phyloP scores from a whole-genome alignment of 2,888 invertebrate species.

The Notodonta ziczac region DNA sequence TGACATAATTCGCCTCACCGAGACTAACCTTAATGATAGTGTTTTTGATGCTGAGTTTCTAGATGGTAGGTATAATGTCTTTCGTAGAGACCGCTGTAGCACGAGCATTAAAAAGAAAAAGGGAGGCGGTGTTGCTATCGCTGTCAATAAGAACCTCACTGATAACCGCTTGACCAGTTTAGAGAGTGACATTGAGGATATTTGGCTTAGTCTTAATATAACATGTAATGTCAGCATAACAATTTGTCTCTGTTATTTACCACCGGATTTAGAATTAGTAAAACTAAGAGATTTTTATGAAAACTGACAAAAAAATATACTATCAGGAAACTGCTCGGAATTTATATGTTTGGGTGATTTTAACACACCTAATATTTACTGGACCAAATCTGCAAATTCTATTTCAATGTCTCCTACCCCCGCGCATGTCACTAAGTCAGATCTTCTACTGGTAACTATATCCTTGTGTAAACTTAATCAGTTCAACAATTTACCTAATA shows the following conservation, averaged over 20 bases:
- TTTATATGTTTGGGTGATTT: constrained; percentile 10
- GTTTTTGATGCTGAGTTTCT: constrained; percentile 10
- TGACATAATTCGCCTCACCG: too few species aligned
- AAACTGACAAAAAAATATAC: not conserved
- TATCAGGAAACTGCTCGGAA: constrained; percentile 6
- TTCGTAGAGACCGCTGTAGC: constrained; percentile 6
- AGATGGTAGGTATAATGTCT: constrained; percentile 9
- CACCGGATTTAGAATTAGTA: constrained; percentile 9
- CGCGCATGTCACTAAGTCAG: too few species aligned
- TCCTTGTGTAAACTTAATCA: not conserved
- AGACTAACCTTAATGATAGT: too few species aligned
- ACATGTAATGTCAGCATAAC: constrained; percentile 9
- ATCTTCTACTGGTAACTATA: too few species aligned
- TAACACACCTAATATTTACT: constrained; percentile 7
- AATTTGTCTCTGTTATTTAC: constrained; percentile 22
- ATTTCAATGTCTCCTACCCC: not conserved
- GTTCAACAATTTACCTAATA: not conserved
- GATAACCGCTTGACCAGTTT: constrained; percentile 17
- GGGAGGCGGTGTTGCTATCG: constrained; percentile 23
- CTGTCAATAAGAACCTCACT: constrained; percentile 16
- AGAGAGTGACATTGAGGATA: constrained; percentile 23
- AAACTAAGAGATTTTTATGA: too few species aligned
- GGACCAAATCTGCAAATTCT: not conserved
- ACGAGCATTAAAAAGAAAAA: constrained; percentile 6
- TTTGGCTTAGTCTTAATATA: constrained; percentile 18